Evolutionary conservation across 2,888 invertebrate species (phyloP), one percentile per base, ranked within the genome.

Genomic region (Ashinkailepas kermadecensis): DNA sequence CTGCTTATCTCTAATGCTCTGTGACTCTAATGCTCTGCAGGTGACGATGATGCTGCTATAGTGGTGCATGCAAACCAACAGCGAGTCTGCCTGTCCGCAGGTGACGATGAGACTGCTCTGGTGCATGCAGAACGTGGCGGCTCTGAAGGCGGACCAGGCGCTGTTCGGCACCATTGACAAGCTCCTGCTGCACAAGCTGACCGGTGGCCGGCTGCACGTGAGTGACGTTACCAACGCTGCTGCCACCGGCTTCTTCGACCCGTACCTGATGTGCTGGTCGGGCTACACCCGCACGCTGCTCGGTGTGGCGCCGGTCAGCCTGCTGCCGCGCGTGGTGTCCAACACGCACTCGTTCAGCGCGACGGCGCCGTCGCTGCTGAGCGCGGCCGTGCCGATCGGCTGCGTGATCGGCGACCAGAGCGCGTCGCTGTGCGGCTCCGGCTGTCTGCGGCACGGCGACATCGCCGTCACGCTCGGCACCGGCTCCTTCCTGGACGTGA

Each of bases 241-340:
- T 62, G 93, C 95, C 2, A 96, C 97, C 0, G 98, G 96, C 2
- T 90, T 99, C 85, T 99, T 91, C 87, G 98, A 99, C 88, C 97
- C 97, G 0, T 99, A 95, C 87, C 92, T 93, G 83, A 90, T 95
- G 89, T 89, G 91, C 83, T n/a, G n/a, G n/a, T n/a, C n/a, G n/a
- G n/a, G n/a, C n/a, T n/a, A n/a, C n/a, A n/a, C n/a, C n/a, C n/a
- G n/a, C n/a, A n/a, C n/a, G n/a, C n/a, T n/a, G n/a, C n/a, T n/a
- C n/a, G n/a, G n/a, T n/a, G n/a, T n/a, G n/a, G n/a, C 39, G 39
- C 39, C 99, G 97, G 96, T 94, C 95, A 0, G 89, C 88, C 13
- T 92, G 92, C 90, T 91, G 92, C 13, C 90, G 93, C 84, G 88
- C 89, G n/a, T n/a, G 23, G 93, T 94, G 25, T 93, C 94, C 85